Percentiles rank a stretch among this genome's conserved stretches.
phyloP scores from a whole-genome alignment of 2,888 invertebrate species.

The Polydrusus tereticollis region DNA sequence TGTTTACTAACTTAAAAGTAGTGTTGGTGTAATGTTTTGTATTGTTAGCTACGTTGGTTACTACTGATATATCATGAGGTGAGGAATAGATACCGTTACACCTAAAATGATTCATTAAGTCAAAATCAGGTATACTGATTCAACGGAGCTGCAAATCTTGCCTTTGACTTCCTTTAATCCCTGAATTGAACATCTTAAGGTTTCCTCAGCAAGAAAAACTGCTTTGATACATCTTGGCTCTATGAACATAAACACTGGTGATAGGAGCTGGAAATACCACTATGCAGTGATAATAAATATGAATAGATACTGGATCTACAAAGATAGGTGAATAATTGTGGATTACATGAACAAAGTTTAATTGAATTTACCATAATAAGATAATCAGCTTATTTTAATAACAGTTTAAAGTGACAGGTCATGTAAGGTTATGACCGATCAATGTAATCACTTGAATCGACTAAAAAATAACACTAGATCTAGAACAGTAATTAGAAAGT shows the following conservation, averaged over 20 bases:
- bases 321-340: constrained; percentile 26
- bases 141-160: constrained; percentile 27
- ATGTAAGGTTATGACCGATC: constrained; percentile 63
- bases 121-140: not conserved
- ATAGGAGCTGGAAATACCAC: constrained; percentile 23
- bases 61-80: constrained; percentile 45
- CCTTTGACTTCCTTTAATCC: constrained; percentile 61
- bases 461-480: constrained; percentile 36
- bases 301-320: constrained; percentile 16
- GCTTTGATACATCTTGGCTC: constrained; percentile 50
- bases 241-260: constrained; percentile 41
- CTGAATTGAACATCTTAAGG: constrained; percentile 63
- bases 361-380: constrained; percentile 59
- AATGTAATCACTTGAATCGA: constrained; percentile 42
- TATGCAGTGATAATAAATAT: constrained; percentile 17
- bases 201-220: constrained; percentile 51
- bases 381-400: constrained; percentile 57
- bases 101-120: constrained; percentile 49
- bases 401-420: constrained; percentile 63
- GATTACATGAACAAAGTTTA: constrained; percentile 47
- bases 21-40: constrained; percentile 54
- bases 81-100: constrained; percentile 58
- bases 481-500: constrained; percentile 32
- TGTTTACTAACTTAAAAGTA: constrained; percentile 54
- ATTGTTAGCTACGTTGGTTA: constrained; percentile 51